These are phyloP conservation scores for Halichondria panicea DNA, from an alignment of 37 sponge, comb jelly and placozoan genomes.

Conservation along the genomic window DNA sequence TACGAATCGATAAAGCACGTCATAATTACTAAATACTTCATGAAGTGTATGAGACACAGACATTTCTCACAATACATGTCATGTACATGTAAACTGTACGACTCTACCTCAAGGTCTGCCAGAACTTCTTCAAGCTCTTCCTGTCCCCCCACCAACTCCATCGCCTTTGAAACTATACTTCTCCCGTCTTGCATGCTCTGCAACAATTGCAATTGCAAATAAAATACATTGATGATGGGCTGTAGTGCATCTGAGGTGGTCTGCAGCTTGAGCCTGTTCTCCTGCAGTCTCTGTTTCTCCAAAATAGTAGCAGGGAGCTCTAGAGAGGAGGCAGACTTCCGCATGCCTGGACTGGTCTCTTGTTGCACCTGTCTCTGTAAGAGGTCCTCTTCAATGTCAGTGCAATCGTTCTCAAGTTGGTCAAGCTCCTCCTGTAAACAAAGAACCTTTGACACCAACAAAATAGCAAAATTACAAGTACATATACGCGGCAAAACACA, in stretches of 20 bases:
- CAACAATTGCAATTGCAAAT: slow-evolving; percentile 32
- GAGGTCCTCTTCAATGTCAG: slow-evolving; percentile 24
- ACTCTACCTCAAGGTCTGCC: neutral
- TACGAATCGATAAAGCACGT: neutral
- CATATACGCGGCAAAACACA: too few relatives aligned
- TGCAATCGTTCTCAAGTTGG: slow-evolving; percentile 33
- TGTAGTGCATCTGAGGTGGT: slow-evolving; percentile 6
- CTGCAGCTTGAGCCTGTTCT: neutral
- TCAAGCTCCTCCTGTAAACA: slow-evolving; percentile 1
- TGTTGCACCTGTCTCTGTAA: slow-evolving; percentile 22
- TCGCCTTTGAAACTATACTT: slow-evolving; percentile 29
- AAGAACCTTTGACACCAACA: too few relatives aligned
- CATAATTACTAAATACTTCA: neutral
- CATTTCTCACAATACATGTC: neutral
- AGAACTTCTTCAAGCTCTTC: slow-evolving; percentile 9
- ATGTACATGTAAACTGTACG: too few relatives aligned
- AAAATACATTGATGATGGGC: slow-evolving; percentile 18
- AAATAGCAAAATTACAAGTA: too few relatives aligned
- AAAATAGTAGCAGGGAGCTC: neutral
- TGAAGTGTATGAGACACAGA: neutral
- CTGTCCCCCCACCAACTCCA: slow-evolving; percentile 15
- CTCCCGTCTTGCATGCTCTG: slow-evolving; percentile 30
- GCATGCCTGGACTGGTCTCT: neutral
- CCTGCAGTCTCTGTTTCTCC: slow-evolving; percentile 20
- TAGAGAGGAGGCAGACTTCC: neutral